phyloP scores from a whole-genome alignment of 1,140 invertebrate genomes.

The Mylabris phalerata region DNA sequence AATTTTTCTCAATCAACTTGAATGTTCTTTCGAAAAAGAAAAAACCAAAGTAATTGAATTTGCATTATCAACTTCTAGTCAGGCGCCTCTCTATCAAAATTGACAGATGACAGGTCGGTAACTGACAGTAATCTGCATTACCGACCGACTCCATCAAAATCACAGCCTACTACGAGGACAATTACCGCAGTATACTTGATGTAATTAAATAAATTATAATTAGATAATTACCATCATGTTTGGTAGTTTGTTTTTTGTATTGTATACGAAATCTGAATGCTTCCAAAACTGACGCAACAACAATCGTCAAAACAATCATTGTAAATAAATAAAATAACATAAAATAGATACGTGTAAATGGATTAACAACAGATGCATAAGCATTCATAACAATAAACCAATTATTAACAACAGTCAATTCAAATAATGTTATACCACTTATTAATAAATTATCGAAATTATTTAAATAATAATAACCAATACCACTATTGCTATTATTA shows the following conservation, averaged over 20 bases:
- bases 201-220: too few species aligned
- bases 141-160: too few species aligned
- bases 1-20: too few species aligned
- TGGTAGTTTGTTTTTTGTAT: slow-evolving; percentile 73
- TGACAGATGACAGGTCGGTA: too few species aligned
- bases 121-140: too few species aligned
- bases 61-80: too few species aligned
- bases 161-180: too few species aligned
- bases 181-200: too few species aligned
- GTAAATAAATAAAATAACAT: slow-evolving; percentile 87
- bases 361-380: slow-evolving; percentile 58
- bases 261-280: slow-evolving; percentile 86
- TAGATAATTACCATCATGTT: slow-evolving; percentile 63
- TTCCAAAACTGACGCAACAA: slow-evolving; percentile 84
- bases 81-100: too few species aligned
- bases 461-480: slow-evolving; percentile 84
- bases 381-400: slow-evolving; percentile 92
- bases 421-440: slow-evolving; percentile 78
- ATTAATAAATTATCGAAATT: slow-evolving; percentile 73
- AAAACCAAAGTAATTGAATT: too few species aligned
- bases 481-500: slow-evolving; percentile 50
- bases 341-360: slow-evolving; percentile 71
- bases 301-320: slow-evolving; percentile 87
- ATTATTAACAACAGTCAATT: slow-evolving; percentile 86
- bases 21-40: too few species aligned